Evolutionary conservation across 2,113 vertebrate genomes (phyloP).

Genomic region (human): GRCh38 chr12:60134001-60134500

Average conservation of each 20-base stretch:
- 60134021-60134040: not conserved
- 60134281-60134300: not conserved
- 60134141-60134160: not conserved
- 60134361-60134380: not conserved
- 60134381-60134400: not conserved
- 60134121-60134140: not conserved
- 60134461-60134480: not conserved
- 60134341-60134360: not conserved
- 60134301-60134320: not conserved
- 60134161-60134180: not conserved
- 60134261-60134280: not conserved
- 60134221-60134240: not conserved
- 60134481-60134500: not conserved
- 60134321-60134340: not conserved
- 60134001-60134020: not conserved
- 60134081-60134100: not conserved
- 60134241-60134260: not conserved
- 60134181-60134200: not conserved
- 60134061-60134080: not conserved
- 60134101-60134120: not conserved
- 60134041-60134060: not conserved
- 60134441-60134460: not conserved
- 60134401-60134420: not conserved
- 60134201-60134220: not conserved
- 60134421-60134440: not conserved